A percentile compares a stretch with the other conserved stretches of the same genome.
Conservation (phyloP, 2,888 invertebrate genomes). For the Polyploca ridens region DNA sequence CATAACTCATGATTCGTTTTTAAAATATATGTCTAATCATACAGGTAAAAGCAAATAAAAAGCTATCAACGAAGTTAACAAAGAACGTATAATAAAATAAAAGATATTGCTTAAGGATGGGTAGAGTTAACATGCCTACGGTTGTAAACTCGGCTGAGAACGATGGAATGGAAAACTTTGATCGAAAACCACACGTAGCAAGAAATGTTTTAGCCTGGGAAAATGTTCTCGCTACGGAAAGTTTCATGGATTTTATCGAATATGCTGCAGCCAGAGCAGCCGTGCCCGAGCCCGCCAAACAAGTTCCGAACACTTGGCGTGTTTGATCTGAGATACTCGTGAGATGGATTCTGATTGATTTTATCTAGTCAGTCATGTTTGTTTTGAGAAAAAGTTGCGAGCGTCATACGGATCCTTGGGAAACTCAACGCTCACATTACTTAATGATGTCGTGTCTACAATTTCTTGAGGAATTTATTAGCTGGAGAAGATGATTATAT, state of each 20-base stretch:
- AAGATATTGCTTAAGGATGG: slow-evolving; percentile 12
- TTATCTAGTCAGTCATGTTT: slow-evolving; percentile 60
- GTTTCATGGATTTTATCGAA: slow-evolving; percentile 73
- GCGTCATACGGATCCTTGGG: slow-evolving; percentile 19
- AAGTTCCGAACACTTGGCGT: slow-evolving; percentile 62
- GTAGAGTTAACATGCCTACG: slow-evolving; percentile 36
- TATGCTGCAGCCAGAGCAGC: slow-evolving; percentile 62
- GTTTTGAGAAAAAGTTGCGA: slow-evolving; percentile 53
- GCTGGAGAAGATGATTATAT: slow-evolving; percentile 20
- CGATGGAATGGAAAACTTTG: slow-evolving; percentile 74
- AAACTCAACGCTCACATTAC: slow-evolving; percentile 7
- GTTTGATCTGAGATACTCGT: slow-evolving; percentile 65
- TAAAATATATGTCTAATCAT: background rate
- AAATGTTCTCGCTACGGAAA: slow-evolving; percentile 59
- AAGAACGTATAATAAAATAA: slow-evolving; percentile 5
- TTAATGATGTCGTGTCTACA: slow-evolving; percentile 30
- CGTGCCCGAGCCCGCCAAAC: slow-evolving; percentile 49
- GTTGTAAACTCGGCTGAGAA: slow-evolving; percentile 47
- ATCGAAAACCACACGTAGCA: slow-evolving; percentile 74
- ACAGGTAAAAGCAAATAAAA: background rate
- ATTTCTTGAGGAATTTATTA: slow-evolving; percentile 26
- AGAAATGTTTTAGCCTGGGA: slow-evolving; percentile 62
- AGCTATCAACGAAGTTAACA: background rate
- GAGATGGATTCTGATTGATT: slow-evolving; percentile 75
- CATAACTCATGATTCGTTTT: too few relatives aligned